Base-by-base conservation (phyloP, 2,113 vertebrate species). In the Panthera tigris region DNA sequence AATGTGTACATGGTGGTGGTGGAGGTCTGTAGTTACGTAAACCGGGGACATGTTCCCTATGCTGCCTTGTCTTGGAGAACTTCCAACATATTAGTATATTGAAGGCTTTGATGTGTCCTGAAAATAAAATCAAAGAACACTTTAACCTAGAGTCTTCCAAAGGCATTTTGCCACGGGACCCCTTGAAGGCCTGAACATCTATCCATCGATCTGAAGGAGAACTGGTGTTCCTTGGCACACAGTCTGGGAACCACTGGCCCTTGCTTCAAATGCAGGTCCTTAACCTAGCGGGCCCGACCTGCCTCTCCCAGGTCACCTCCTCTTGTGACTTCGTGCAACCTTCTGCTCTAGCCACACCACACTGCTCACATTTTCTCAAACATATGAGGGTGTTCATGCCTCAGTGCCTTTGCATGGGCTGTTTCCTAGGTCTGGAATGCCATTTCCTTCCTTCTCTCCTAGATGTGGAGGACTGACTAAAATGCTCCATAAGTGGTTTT, bases 361-460 rank as follows among this genome's bases (percentile, higher is more conserved):
- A 0, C 13, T 29, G 31, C 84, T 57, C 45, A 0, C 33, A 3
- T 16, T 33, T 48, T 39, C 71, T 84, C 41, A 5, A 29, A 36
- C 13, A 0, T 0, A 3, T 2, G 1, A 41, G 50, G 1, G 3
- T 9, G 25, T 48, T 50, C 21, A 15, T 14, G 10, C 52, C 45
- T 94, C 52, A 9, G 0, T 1, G 41, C 50, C 29, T 76, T 41
- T 45, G 19, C 18, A 25, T 0, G 0, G 50, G 23, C 33, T 0
- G 2, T 16, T 27, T 55, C 63, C 25, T 19, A 16, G 41, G 36
- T 36, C 57, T 5, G 4, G 45, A 39, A 3, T 13, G 41, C 21
- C 12, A 9, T 7, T 25, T 83, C 39, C 73, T 10, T 45, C 61
- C 57, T 14, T 55, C n/a, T 16, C 5, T 63, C 11, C 68, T 61